A percentile compares a stretch with the other conserved stretches of the same genome.
phyloP scores from a whole-genome alignment of 2,797 vertebrate species.

The Phalanger gymnotis region DNA sequence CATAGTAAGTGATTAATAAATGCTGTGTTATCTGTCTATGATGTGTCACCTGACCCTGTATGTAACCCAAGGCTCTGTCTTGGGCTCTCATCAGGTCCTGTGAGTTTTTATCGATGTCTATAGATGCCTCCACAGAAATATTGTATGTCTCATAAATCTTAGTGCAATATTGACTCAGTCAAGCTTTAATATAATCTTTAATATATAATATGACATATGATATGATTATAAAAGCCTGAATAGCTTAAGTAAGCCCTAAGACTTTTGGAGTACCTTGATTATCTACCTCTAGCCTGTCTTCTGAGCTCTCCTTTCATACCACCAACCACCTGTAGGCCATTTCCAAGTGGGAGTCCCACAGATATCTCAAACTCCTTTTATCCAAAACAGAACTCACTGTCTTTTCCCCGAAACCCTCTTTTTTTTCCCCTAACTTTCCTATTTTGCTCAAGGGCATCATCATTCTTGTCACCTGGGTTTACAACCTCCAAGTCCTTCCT shows the following conservation, averaged over 20 bases:
- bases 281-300: neutral
- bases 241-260: neutral
- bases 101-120: neutral
- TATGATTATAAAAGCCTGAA: neutral
- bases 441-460: neutral
- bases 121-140: neutral
- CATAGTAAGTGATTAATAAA: neutral
- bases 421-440: neutral
- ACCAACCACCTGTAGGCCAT: neutral
- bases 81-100: neutral
- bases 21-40: neutral
- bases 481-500: neutral
- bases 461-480: neutral
- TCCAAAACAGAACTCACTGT: neutral
- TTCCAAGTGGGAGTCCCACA: neutral
- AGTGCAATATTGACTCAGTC: neutral
- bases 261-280: neutral
- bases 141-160: neutral
- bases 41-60: too few species aligned
- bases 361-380: neutral
- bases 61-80: neutral
- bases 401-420: neutral
- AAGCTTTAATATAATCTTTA: neutral
- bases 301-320: neutral
- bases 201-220: neutral